Evolutionary conservation across 2,113 vertebrate species (phyloP).

Genomic region (Astur gentilis): DNA sequence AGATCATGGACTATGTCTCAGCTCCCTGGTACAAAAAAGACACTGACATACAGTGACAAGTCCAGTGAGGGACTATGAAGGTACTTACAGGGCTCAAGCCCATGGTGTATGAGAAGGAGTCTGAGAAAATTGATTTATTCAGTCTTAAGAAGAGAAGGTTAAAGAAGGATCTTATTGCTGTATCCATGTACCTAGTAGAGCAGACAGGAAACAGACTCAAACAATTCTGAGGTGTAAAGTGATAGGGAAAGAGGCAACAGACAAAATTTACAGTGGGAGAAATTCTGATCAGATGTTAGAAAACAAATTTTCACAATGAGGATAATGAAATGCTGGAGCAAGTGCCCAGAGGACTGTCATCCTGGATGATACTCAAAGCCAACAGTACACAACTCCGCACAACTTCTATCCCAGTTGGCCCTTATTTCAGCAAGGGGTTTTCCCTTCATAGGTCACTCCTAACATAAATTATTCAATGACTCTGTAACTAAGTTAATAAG

Average conservation of each 20-base stretch:
- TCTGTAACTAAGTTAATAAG: neutral
- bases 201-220: neutral
- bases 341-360: neutral
- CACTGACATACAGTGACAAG: neutral
- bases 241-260: neutral
- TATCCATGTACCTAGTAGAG: neutral
- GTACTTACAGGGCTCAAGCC: neutral
- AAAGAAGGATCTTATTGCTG: neutral
- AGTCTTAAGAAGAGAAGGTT: neutral
- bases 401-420: neutral
- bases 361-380: neutral
- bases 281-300: neutral
- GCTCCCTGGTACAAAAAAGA: neutral
- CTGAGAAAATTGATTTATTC: neutral
- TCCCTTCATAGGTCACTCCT: neutral
- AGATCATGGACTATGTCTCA: neutral
- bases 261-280: neutral
- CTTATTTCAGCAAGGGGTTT: neutral
- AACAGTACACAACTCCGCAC: neutral
- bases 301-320: neutral
- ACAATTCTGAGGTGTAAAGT: neutral
- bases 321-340: neutral
- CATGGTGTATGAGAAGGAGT: accelerated
- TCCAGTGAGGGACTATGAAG: neutral
- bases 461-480: neutral